These are phyloP conservation scores for Acrossocheilus fasciatus DNA, from an alignment of 2,797 vertebrate genomes.

Conservation along the genomic window DNA sequence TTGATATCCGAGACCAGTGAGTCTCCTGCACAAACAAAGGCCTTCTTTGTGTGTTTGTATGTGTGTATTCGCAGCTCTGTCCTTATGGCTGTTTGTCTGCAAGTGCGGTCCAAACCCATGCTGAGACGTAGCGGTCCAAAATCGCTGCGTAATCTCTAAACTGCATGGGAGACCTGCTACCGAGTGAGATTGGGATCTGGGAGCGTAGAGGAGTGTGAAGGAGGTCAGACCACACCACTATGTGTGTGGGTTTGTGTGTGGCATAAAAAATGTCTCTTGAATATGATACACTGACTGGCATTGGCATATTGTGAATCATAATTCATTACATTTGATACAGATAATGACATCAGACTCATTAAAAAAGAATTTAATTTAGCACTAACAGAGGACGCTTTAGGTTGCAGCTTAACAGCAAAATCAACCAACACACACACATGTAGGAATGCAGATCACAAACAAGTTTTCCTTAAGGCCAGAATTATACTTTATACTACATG, in stretches of 20 bases:
- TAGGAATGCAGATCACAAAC: not conserved
- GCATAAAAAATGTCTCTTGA: not conserved
- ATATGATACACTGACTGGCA: slow-evolving; percentile 11
- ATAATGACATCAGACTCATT: slow-evolving; percentile 21
- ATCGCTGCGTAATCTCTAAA: slow-evolving; percentile 41
- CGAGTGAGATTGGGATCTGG: slow-evolving; percentile 40
- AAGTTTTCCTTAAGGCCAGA: not conserved
- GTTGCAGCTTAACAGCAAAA: not conserved
- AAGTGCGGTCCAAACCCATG: slow-evolving; percentile 22
- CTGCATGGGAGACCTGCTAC: slow-evolving; percentile 46
- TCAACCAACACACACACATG: not conserved
- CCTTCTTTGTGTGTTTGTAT: slow-evolving; percentile 55
- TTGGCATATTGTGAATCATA: slow-evolving; percentile 5
- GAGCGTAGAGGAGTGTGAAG: slow-evolving; percentile 36
- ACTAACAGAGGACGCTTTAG: slow-evolving; percentile 13
- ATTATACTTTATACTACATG: not conserved
- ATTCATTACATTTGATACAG: slow-evolving; percentile 35
- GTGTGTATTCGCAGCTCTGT: slow-evolving; percentile 29
- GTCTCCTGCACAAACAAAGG: slow-evolving; percentile 61
- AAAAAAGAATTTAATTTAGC: slow-evolving; percentile 24
- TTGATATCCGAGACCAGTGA: slow-evolving; percentile 64
- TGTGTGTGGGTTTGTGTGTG: slow-evolving; percentile 37
- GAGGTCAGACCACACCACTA: slow-evolving; percentile 40
- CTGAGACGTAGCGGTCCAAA: slow-evolving; percentile 22
- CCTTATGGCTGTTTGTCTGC: slow-evolving; percentile 39